A percentile compares a stretch with the other conserved stretches of the same genome.
These are phyloP conservation scores for Pogoniulus pusillus DNA, from an alignment of 2,797 vertebrate genomes.

Conservation along the genomic window DNA sequence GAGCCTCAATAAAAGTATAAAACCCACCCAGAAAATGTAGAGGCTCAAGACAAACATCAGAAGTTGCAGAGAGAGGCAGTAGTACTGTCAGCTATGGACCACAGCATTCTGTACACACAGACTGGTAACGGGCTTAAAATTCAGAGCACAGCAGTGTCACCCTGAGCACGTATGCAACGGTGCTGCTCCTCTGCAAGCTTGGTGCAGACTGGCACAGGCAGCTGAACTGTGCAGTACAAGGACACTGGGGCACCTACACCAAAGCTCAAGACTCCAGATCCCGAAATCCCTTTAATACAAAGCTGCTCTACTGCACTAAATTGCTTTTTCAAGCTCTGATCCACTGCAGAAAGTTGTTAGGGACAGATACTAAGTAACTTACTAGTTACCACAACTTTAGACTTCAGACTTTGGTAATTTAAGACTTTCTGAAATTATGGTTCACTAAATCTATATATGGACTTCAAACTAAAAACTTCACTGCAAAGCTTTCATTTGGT, in stretches of 20 bases:
- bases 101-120: neutral
- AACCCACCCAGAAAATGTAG: neutral
- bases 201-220: neutral
- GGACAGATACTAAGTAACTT: constrained; percentile 53
- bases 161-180: neutral
- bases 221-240: neutral
- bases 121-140: neutral
- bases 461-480: constrained; percentile 76
- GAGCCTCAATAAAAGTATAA: neutral
- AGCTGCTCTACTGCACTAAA: neutral
- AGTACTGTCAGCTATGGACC: fast-evolving
- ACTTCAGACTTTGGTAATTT: constrained; percentile 75
- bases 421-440: constrained; percentile 79
- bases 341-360: constrained; percentile 48
- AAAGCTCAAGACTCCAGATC: neutral
- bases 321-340: constrained; percentile 25
- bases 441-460: constrained; percentile 78
- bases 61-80: neutral
- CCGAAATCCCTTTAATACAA: neutral
- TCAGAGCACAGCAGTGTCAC: neutral
- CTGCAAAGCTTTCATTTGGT: constrained; percentile 79
- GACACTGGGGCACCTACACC: neutral
- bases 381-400: constrained; percentile 70
- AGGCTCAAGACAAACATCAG: neutral
- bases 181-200: neutral